A percentile compares a stretch with the other conserved stretches of the same genome.
phyloP scores from a whole-genome alignment of 2,888 invertebrate species.

The Netelia inedita region DNA sequence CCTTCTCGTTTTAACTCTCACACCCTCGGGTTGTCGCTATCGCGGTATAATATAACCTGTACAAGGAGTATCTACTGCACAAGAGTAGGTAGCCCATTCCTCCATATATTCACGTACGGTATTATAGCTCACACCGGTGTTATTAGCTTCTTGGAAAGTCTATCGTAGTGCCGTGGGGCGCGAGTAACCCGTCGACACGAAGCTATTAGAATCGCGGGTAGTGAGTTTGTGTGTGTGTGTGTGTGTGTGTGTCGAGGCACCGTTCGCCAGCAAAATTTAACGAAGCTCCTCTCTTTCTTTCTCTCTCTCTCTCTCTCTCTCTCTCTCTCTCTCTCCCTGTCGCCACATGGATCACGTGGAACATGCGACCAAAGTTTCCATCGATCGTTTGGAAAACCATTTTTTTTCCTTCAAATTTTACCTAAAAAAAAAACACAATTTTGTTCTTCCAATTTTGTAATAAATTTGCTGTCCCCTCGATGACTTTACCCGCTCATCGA shows the following conservation, averaged over 20 bases:
- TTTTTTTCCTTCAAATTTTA: background rate
- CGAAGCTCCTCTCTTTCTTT: background rate
- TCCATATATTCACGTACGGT: background rate
- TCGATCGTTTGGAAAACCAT: background rate
- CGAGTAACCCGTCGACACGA: constrained; percentile 48
- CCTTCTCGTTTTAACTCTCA: no score
- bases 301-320: background rate
- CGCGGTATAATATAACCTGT: no score
- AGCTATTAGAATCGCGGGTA: constrained; percentile 24
- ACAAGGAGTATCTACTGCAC: no score
- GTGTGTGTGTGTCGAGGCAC: background rate
- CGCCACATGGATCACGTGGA: background rate
- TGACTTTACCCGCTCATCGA: no score
- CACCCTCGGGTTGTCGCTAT: no score
- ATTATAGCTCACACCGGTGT: background rate
- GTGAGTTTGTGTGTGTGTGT: background rate
- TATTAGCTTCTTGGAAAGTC: constrained; percentile 54
- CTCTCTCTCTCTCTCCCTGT: no score
- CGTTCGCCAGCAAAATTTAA: background rate
- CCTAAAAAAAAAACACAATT: background rate
- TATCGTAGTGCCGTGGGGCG: constrained; percentile 20
- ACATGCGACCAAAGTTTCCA: constrained; percentile 18
- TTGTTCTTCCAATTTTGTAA: no score
- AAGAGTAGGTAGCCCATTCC: no score
- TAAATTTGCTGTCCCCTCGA: no score